Evolutionary conservation across 2,113 vertebrate species (phyloP).

Genomic region (Alexandromys fortis): DNA sequence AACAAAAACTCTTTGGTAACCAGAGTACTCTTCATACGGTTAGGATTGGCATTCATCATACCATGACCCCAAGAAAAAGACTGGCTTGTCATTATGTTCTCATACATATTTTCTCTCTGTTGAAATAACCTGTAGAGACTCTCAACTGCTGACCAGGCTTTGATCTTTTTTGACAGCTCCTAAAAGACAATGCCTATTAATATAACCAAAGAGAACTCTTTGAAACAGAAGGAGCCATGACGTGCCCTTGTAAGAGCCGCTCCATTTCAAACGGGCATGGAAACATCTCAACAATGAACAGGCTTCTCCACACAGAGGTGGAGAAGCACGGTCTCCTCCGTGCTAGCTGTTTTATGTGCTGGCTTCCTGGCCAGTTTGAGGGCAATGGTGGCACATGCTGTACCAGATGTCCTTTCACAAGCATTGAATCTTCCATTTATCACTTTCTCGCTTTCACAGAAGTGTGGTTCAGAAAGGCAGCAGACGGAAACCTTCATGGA

Average conservation of each 20-base stretch:
- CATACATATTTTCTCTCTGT: neutral
- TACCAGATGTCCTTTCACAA: neutral
- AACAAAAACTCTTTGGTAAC: neutral
- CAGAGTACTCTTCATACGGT: neutral
- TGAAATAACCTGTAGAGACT: constrained; percentile 27
- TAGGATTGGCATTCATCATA: constrained; percentile 19
- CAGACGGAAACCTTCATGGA: neutral
- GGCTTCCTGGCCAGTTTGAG: neutral
- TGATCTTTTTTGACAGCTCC: constrained; percentile 15
- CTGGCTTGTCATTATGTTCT: neutral
- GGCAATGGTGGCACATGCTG: fast-evolving
- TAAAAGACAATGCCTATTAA: constrained; percentile 6
- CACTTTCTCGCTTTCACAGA: neutral
- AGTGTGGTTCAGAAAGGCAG: neutral
- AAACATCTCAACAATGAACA: neutral
- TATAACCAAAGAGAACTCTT: constrained; percentile 10
- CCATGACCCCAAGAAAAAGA: neutral
- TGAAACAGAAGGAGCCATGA: neutral
- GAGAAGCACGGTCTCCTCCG: neutral
- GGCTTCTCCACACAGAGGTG: too few relatives aligned
- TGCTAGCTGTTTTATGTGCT: neutral
- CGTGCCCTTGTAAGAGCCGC: neutral
- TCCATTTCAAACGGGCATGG: neutral
- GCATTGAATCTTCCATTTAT: neutral
- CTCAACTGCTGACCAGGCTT: neutral